A percentile compares a stretch with the other conserved stretches of the same genome.
Evolutionary conservation across 2,797 vertebrate genomes (phyloP).

Genomic region (Myioborus melanocephalus): DNA sequence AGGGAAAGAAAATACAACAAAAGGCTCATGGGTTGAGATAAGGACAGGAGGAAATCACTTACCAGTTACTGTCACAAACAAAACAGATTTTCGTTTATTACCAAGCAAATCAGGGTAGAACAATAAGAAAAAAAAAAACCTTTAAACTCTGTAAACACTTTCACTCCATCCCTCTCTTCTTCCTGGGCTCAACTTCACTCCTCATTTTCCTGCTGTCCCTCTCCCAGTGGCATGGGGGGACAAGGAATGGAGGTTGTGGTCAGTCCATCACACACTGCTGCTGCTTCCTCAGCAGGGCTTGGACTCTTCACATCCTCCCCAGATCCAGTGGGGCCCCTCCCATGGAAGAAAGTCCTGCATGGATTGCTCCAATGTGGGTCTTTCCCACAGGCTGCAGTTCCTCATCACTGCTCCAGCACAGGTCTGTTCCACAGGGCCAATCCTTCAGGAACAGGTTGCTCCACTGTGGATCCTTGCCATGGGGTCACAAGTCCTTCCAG

Average conservation of each 20-base stretch:
- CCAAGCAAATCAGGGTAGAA: neutral
- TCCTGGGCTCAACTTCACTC: neutral
- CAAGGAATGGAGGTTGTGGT: neutral
- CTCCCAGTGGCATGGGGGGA: neutral
- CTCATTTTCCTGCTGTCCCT: neutral
- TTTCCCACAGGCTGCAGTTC: neutral
- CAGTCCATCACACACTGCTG: neutral
- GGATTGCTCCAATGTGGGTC: no score
- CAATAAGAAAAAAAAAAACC: no score
- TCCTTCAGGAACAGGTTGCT: neutral
- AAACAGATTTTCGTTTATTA: neutral
- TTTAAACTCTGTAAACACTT: neutral
- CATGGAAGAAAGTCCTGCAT: no score
- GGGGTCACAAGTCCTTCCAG: neutral
- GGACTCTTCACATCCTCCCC: neutral
- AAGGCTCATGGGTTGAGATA: accelerated
- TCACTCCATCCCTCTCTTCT: neutral
- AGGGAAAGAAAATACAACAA: neutral
- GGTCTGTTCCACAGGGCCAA: neutral
- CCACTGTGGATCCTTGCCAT: accelerated
- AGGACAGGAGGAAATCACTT: neutral
- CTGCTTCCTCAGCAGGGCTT: neutral
- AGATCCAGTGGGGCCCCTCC: neutral
- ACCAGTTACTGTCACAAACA: neutral
- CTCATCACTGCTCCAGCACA: neutral